Conservation (phyloP, 1,140 invertebrate genomes). For the Macrosteles quadrilineatus region DNA sequence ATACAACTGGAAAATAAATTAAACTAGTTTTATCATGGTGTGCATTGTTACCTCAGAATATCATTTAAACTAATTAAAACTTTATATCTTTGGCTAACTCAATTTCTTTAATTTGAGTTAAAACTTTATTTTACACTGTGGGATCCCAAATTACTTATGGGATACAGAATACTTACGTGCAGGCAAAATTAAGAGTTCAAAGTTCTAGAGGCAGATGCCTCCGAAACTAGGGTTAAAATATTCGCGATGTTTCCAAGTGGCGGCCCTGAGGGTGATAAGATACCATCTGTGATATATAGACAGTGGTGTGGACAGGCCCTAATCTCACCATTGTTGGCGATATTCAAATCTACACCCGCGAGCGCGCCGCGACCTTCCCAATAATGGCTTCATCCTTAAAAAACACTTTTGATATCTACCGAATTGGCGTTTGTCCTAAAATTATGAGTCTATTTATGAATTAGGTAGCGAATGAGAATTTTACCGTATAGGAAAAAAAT, state of each 20-base stretch:
- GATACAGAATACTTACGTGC: no score
- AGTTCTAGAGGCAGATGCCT: background rate
- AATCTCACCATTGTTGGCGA: slow-evolving; percentile 18
- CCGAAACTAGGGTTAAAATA: background rate
- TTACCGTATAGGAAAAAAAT: background rate
- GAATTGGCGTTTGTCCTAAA: slow-evolving; percentile 3
- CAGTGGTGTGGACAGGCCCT: slow-evolving; percentile 13
- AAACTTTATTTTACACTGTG: no score
- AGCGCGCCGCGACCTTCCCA: background rate
- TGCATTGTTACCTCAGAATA: no score
- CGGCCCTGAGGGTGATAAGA: slow-evolving; percentile 5
- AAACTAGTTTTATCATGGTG: no score
- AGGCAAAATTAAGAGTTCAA: no score
- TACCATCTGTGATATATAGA: slow-evolving; percentile 21
- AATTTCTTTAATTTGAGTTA: no score
- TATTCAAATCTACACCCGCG: slow-evolving; percentile 14
- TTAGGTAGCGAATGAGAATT: slow-evolving; percentile 8
- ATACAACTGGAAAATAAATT: no score
- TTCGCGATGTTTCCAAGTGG: background rate
- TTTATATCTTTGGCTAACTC: no score
- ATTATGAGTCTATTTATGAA: slow-evolving; percentile 16
- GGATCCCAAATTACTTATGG: no score
- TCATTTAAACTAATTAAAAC: no score
- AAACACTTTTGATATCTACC: slow-evolving; percentile 16
- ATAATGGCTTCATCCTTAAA: slow-evolving; percentile 20